A percentile compares a stretch with the other conserved stretches of the same genome.
Conservation (phyloP, 1,140 invertebrate species). For the Aphidius ervi region DNA sequence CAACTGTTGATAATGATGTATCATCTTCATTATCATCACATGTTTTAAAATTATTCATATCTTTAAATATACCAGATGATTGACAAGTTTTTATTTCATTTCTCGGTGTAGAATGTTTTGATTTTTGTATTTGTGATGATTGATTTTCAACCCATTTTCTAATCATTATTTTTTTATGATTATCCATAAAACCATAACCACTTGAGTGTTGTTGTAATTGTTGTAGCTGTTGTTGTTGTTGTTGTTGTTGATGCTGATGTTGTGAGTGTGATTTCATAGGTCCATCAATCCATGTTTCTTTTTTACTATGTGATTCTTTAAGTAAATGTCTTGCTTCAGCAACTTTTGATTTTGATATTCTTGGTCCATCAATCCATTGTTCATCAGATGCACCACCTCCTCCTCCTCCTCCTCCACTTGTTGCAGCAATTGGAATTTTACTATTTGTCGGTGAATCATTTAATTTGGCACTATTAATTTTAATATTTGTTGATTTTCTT, state of each 20-base stretch:
- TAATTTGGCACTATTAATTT: slow-evolving; percentile 41
- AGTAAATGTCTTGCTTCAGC: slow-evolving; percentile 74
- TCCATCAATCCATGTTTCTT: slow-evolving; percentile 93
- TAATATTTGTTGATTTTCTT: slow-evolving; percentile 47
- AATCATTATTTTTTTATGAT: slow-evolving; percentile 88
- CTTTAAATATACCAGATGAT: slow-evolving; percentile 54
- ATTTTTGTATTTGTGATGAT: slow-evolving; percentile 66
- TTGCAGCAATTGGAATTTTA: slow-evolving; percentile 42
- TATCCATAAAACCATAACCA: slow-evolving; percentile 85
- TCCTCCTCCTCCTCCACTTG: slow-evolving; percentile 38
- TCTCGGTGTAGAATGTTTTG: slow-evolving; percentile 38
- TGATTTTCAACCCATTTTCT: slow-evolving; percentile 91
- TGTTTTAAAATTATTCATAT: slow-evolving; percentile 62
- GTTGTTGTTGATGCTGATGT: slow-evolving; percentile 24
- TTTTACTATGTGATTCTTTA: slow-evolving; percentile 74
- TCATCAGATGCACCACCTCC: slow-evolving; percentile 60
- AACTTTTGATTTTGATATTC: slow-evolving; percentile 78
- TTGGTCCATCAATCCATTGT: slow-evolving; percentile 93
- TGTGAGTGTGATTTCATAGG: slow-evolving; percentile 58
- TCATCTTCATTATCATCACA: slow-evolving; percentile 48
- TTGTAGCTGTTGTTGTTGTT: slow-evolving; percentile 36
- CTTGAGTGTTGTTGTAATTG: slow-evolving; percentile 45
- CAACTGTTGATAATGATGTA: slow-evolving; percentile 41
- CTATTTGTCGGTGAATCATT: slow-evolving; percentile 42
- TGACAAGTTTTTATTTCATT: slow-evolving; percentile 50